These are phyloP conservation scores for Lateolabrax maculatus DNA, from an alignment of 2,797 vertebrate genomes.

Conservation along the genomic window DNA sequence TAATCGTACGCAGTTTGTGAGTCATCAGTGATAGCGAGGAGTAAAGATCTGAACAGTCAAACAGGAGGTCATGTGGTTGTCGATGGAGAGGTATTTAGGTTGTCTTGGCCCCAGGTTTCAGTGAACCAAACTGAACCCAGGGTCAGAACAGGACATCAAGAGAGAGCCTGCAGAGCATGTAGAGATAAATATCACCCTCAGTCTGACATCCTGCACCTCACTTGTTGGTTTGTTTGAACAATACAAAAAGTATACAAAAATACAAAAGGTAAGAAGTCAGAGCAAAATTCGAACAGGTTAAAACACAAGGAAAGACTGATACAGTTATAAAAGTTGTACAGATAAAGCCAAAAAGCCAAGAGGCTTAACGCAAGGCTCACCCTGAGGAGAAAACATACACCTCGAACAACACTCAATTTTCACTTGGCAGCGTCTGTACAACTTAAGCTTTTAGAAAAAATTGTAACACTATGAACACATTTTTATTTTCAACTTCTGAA, in stretches of 20 bases:
- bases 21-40: constrained; percentile 4
- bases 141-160: constrained; percentile 41
- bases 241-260: not conserved
- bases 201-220: not conserved
- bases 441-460: constrained; percentile 4
- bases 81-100: constrained; percentile 25
- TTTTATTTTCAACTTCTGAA: constrained; percentile 15
- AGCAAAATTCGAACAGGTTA: not conserved
- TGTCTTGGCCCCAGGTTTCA: constrained; percentile 41
- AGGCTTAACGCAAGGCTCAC: not conserved
- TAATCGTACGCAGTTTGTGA: not conserved
- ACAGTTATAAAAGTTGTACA: not conserved
- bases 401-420: constrained; percentile 7
- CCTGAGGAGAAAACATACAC: not conserved
- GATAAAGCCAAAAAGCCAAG: constrained; percentile 1
- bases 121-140: constrained; percentile 36
- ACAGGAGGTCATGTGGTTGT: constrained; percentile 14
- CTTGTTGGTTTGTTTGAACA: constrained; percentile 2
- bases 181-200: constrained; percentile 12
- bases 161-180: not conserved
- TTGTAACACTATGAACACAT: not conserved
- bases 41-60: constrained; percentile 4
- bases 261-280: not conserved
- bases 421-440: constrained; percentile 11
- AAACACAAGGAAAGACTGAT: not conserved